Percentiles rank a stretch among this genome's conserved stretches.
phyloP scores from a whole-genome alignment of 2,888 invertebrate species.

The Muschampia plurimacula region DNA sequence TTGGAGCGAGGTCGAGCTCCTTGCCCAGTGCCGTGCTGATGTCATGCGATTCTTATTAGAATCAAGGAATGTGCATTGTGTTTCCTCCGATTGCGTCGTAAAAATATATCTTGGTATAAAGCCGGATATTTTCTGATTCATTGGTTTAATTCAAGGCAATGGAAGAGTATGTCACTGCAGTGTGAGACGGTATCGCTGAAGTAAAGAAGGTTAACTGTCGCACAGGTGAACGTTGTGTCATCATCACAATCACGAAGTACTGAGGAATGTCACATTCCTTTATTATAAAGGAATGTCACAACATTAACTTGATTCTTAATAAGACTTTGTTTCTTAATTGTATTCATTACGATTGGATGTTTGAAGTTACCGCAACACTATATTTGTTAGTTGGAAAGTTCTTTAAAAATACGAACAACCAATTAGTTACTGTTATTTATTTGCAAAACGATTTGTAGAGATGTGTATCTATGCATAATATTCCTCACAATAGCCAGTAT shows the following conservation, averaged over 20 bases:
- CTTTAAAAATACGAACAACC: neutral
- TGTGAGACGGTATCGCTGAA: conserved; percentile 13
- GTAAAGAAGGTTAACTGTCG: conserved; percentile 44
- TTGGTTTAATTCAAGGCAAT: conserved; percentile 39
- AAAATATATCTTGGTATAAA: conserved; percentile 34
- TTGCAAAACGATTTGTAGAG: neutral
- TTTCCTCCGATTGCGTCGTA: conserved; percentile 42
- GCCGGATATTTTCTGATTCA: conserved; percentile 42
- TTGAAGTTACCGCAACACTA: neutral
- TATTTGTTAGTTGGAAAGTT: neutral
- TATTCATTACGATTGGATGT: neutral
- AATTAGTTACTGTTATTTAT: neutral
- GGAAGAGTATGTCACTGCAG: conserved; percentile 17
- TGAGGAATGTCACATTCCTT: conserved; percentile 49
- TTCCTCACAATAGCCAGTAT: conserved; percentile 17
- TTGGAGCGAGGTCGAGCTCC: conserved; percentile 55
- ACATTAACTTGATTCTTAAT: neutral
- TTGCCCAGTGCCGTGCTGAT: conserved; percentile 34
- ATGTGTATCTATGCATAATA: neutral
- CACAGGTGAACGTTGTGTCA: conserved; percentile 48
- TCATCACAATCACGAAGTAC: conserved; percentile 44
- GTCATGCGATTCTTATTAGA: conserved; percentile 42
- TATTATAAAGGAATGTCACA: conserved; percentile 8
- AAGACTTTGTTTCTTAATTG: neutral
- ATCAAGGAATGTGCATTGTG: conserved; percentile 38